A percentile compares a stretch with the other conserved stretches of the same genome.
phyloP scores from a whole-genome alignment of 2,797 vertebrate genomes.

The Nothura maculosa region DNA sequence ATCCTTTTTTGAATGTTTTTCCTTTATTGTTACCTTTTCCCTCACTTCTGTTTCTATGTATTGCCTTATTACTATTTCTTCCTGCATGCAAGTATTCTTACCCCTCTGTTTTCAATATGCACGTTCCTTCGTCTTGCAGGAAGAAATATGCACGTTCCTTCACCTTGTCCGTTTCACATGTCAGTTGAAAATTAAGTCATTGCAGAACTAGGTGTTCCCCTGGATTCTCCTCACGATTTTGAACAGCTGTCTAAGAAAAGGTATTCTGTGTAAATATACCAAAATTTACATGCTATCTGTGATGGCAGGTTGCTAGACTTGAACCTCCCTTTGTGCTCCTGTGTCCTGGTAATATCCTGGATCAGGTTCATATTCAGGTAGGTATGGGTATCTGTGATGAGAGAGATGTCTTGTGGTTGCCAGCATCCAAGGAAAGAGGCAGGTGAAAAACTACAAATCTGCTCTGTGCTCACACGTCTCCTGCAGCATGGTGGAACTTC shows the following conservation, averaged over 20 bases:
- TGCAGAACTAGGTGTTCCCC: not conserved
- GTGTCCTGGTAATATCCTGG: not conserved
- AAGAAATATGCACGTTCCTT: not conserved
- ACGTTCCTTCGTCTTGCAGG: not conserved
- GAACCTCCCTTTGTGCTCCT: not conserved
- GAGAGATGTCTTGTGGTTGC: not conserved
- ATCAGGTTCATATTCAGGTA: not conserved
- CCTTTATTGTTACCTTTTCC: not conserved
- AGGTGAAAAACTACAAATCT: not conserved
- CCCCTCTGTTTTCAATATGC: not conserved
- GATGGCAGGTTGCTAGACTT: not conserved
- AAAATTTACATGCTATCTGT: not conserved
- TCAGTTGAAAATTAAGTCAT: not conserved
- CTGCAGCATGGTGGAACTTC: not conserved
- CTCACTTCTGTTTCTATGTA: not conserved
- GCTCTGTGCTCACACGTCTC: not conserved
- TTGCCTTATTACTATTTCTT: not conserved
- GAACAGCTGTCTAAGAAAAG: not conserved
- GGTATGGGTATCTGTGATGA: not conserved
- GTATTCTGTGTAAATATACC: not conserved
- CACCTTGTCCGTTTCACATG: not conserved
- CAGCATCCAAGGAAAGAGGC: not conserved
- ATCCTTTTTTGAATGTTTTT: not conserved
- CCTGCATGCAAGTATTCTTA: not conserved
- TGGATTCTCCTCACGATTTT: not conserved